These are phyloP conservation scores for Cephus cinctus DNA, from an alignment of 1,140 invertebrate genomes.

Conservation along the genomic window DNA sequence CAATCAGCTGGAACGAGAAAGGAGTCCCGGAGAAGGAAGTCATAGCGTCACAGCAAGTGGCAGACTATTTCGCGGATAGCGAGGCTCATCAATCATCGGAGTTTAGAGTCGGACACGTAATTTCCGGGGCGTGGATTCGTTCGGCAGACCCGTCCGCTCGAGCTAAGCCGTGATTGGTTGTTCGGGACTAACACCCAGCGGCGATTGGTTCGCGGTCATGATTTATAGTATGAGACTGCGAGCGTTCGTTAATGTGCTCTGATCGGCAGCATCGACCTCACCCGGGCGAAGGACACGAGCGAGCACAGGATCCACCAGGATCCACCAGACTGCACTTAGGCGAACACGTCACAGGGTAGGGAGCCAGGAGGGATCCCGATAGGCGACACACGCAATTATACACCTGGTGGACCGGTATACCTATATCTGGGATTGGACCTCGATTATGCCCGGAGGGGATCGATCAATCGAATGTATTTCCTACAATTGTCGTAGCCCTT, in stretches of 20 bases:
- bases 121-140: slow-evolving; percentile 45
- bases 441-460: too few relatives aligned
- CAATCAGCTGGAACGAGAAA: slow-evolving; percentile 1
- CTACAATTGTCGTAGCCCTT: too few relatives aligned
- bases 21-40: slow-evolving; percentile 8
- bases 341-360: too few relatives aligned
- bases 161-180: slow-evolving; percentile 9
- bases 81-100: slow-evolving; percentile 50
- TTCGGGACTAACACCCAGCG: not conserved
- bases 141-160: slow-evolving; percentile 28
- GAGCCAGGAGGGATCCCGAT: too few relatives aligned
- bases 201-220: not conserved
- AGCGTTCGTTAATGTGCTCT: not conserved
- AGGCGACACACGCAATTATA: too few relatives aligned
- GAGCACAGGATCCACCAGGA: too few relatives aligned
- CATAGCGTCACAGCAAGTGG: slow-evolving; percentile 16
- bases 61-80: slow-evolving; percentile 22
- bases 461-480: too few relatives aligned
- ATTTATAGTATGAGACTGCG: not conserved
- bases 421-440: too few relatives aligned
- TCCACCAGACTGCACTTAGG: too few relatives aligned
- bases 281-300: not conserved
- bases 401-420: too few relatives aligned
- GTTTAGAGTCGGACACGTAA: slow-evolving; percentile 55
- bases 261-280: not conserved